Evolutionary conservation across 35 echinoderm and acorn worm genomes (phyloP), one percentile per base, ranked within the genome.

Genomic region (Strongylocentrotus purpuratus): DNA sequence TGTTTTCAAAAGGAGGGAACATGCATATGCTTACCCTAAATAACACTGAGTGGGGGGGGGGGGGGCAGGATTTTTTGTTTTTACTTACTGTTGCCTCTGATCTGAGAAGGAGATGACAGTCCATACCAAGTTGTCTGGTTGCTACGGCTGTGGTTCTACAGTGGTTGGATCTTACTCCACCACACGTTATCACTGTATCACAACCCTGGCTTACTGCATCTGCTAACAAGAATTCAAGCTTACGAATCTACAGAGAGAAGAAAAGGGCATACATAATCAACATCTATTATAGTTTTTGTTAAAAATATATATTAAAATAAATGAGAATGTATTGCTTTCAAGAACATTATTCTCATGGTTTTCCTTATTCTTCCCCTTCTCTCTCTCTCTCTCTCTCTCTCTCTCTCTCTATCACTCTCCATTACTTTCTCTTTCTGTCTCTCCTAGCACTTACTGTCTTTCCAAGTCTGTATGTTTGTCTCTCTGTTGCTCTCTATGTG

Each of bases 151-250:
- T 95, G 0, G 96, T 94, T 71, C 98, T 87, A 52, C 97, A 97
- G 94, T 96, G 95, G 35, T 99, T 99, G 32, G 98, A 99, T 35
- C 97, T 94, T 33, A 98, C 90, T 13, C 97, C 97, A 47, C 98
- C 98, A 88, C 97, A 97, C 2, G 92, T 96, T 11, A 99, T 97
- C 18, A 99, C 86, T 22, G 98, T 95, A 65, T 95, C 60, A 88
- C 96, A 98, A 33, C 86, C 95, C 45, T 97, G 61, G 17, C 87
- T 33, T 7, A 98, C 35, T 31, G 98, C 98, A 60, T 99, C 98
- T 6, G 97, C 98, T 46, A 99, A 70, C 12, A 99, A 86, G 88
- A 99, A 99, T 60, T 99, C 98, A 47, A 99, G 91, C 88, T 99
- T 99, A 86, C 98, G 96, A 45, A 97, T 96, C 98, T 99, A 71